These are phyloP conservation scores for Penelope pileata DNA, from an alignment of 2,113 vertebrate genomes.

Conservation along the genomic window DNA sequence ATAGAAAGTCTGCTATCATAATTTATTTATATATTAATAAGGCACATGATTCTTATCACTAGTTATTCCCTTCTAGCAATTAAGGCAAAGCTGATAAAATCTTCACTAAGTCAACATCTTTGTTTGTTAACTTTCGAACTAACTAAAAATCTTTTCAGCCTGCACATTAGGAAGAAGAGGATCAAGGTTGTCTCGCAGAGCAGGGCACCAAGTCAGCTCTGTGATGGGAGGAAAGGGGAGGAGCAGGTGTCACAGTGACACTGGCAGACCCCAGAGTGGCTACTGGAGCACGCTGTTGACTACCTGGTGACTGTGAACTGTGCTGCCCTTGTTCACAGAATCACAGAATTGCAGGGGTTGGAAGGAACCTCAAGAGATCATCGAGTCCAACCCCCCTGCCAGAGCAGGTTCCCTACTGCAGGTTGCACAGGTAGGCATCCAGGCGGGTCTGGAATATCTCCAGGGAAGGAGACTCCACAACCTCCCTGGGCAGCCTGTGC, in stretches of 20 bases:
- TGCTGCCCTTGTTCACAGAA: background rate
- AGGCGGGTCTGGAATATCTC: no score
- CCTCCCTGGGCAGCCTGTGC: no score
- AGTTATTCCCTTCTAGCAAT: slow-evolving; percentile 46
- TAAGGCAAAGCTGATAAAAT: slow-evolving; percentile 53
- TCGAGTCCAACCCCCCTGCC: no score
- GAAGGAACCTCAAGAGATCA: no score
- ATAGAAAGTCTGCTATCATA: slow-evolving; percentile 13
- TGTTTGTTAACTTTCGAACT: slow-evolving; percentile 39
- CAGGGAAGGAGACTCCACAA: no score
- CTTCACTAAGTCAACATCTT: slow-evolving; percentile 30
- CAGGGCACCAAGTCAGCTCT: background rate
- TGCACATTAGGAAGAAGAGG: background rate
- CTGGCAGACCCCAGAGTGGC: background rate
- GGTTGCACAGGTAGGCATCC: no score
- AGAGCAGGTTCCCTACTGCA: no score
- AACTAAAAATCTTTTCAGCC: background rate
- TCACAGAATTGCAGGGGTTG: no score
- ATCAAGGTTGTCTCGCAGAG: background rate
- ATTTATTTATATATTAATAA: slow-evolving; percentile 73
- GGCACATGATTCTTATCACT: slow-evolving; percentile 29
- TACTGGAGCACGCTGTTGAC: background rate
- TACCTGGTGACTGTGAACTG: background rate
- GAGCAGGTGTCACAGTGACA: background rate
- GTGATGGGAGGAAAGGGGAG: background rate